Evolutionary conservation across 2,797 vertebrate species (phyloP), one percentile per base, ranked within the genome.

Genomic region (Borostomias antarcticus): DNA sequence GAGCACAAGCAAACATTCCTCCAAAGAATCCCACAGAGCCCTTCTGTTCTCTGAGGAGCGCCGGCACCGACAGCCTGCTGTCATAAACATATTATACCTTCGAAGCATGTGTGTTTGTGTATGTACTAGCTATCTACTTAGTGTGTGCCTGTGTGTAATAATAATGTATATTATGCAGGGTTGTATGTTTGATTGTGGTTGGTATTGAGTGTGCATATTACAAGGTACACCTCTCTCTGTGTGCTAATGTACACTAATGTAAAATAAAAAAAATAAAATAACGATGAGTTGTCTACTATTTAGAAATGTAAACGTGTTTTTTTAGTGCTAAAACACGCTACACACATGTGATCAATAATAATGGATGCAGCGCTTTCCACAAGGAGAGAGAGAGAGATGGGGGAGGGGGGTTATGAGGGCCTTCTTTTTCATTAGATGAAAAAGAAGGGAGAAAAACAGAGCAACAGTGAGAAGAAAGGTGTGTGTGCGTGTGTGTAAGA

Each of bases 331-430:
- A 84, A 85, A 78, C 64, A 73, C n/a, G n/a, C n/a, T n/a, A n/a
- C n/a, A n/a, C n/a, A n/a, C 61, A 56, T 64, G 65, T 40, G 77
- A 86, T 88, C 84, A 78, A 86, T 86, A 84, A 70, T 68, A 84
- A 76, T 70, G 65, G 69, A 63, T 63, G 68, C 52, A 52, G 17
- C 40, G 70, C 72, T 76, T 70, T 76, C n/a, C 48, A 64, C 17
- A 21, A 47, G 59, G 53, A 58, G 51, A 57, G 61, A 37, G 35
- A 35, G 40, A 50, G 58, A 52, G 32, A 33, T 60, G 56, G 70
- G 53, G 76, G 77, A n/a, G 47, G 8, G 13, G 7, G 33, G 15
- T 15, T n/a, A n/a, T n/a, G n/a, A n/a, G n/a, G n/a, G n/a, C n/a
- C n/a, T n/a, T n/a, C n/a, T n/a, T n/a, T n/a, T n/a, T n/a, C n/a